Percentiles rank a stretch among this genome's conserved stretches.
Conservation (phyloP, 2,113 vertebrate species). For the Clupea harengus region DNA sequence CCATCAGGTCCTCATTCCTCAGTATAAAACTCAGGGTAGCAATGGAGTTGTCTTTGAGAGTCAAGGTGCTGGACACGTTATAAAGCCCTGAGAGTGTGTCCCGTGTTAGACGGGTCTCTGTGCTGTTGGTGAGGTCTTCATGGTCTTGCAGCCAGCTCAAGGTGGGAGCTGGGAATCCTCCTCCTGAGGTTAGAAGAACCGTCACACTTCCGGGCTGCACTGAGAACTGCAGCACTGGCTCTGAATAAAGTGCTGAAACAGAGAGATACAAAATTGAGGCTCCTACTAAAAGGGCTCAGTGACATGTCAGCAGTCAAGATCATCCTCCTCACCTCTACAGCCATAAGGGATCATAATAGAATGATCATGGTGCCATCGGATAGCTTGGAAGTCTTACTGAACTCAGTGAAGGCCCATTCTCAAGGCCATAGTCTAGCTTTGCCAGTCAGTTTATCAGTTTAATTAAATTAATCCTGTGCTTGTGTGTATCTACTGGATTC, state of each 20-base stretch:
- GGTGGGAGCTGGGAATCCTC: slow-evolving; percentile 46
- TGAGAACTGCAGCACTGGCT: slow-evolving; percentile 46
- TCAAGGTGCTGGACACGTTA: slow-evolving; percentile 43
- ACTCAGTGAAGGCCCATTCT: no score
- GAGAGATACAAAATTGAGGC: background rate
- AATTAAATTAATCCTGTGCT: background rate
- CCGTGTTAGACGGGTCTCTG: slow-evolving; percentile 20
- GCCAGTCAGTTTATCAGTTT: background rate
- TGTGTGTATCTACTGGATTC: no score
- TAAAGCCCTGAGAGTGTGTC: slow-evolving; percentile 44
- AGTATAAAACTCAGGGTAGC: slow-evolving; percentile 47
- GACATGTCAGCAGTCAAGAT: background rate
- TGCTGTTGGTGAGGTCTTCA: slow-evolving; percentile 43
- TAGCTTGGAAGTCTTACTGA: no score
- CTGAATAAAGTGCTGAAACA: slow-evolving; percentile 48
- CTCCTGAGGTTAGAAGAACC: slow-evolving; percentile 43
- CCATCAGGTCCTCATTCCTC: slow-evolving; percentile 38
- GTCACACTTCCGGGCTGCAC: slow-evolving; percentile 25
- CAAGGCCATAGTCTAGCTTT: background rate
- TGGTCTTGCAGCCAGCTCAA: slow-evolving; percentile 48
- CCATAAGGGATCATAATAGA: no score
- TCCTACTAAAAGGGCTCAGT: background rate
- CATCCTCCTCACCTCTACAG: no score
- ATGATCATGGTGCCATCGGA: no score
- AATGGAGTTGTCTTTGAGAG: slow-evolving; percentile 21